A percentile compares a stretch with the other conserved stretches of the same genome.
Evolutionary conservation across 2,888 invertebrate genomes (phyloP).

Genomic region (Pollenia amentaria): DNA sequence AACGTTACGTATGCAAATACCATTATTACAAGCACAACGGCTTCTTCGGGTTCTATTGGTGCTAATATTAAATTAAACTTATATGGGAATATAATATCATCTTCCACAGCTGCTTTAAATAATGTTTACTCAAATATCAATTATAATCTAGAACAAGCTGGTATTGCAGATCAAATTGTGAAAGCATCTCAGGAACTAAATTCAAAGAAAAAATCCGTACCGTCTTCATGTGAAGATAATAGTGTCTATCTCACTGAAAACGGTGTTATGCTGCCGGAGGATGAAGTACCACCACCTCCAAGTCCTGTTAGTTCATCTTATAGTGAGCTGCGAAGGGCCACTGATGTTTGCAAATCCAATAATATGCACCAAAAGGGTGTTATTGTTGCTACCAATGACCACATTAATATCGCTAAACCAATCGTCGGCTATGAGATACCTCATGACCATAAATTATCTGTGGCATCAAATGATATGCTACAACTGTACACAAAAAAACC

Average conservation of each 20-base stretch:
- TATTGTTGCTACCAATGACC: slow-evolving; percentile 23
- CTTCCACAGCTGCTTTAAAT: slow-evolving; percentile 8
- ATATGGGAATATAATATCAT: slow-evolving; percentile 58
- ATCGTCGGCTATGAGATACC: slow-evolving; percentile 57
- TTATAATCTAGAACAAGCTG: slow-evolving; percentile 11
- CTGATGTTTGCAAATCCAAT: slow-evolving; percentile 86
- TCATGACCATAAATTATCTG: slow-evolving; percentile 47
- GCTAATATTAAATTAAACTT: slow-evolving; percentile 44
- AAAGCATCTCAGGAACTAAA: slow-evolving; percentile 87
- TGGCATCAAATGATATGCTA: slow-evolving; percentile 36
- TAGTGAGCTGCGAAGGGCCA: slow-evolving; percentile 93
- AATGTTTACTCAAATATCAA: slow-evolving; percentile 70
- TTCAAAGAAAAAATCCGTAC: slow-evolving; percentile 40
- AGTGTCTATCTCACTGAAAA: slow-evolving; percentile 38
- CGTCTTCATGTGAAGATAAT: slow-evolving; percentile 18
- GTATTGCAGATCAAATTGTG: slow-evolving; percentile 84
- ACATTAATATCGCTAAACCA: slow-evolving; percentile 37
- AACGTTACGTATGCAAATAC: slow-evolving; percentile 58
- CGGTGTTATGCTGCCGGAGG: slow-evolving; percentile 80
- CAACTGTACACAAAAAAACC: slow-evolving; percentile 57
- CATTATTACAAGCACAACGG: slow-evolving; percentile 32
- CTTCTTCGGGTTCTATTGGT: background rate
- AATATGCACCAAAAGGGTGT: slow-evolving; percentile 39
- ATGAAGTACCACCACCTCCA: slow-evolving; percentile 92
- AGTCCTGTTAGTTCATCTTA: slow-evolving; percentile 96